Base-by-base conservation (phyloP, 2,113 vertebrate genomes). In the Amphiprion ocellaris region DNA sequence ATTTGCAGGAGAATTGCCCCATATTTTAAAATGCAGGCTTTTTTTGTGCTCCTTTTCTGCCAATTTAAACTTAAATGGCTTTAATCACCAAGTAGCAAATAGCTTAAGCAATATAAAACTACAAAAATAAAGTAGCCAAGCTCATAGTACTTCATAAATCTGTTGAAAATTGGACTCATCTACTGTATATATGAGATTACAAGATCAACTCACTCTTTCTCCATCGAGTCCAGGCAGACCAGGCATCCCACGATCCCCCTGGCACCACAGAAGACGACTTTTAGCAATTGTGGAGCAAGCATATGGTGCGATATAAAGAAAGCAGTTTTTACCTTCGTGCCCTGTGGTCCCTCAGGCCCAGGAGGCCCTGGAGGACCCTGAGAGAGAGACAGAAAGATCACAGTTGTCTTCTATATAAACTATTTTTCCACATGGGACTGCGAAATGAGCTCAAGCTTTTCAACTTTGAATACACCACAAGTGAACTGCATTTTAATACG, bases 171-270 rank as follows among this genome's bases (percentile, higher is more conserved):
- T 10, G 1, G 61, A 26, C 9, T 19, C 0, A 14, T 44, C 41
- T 15, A 37, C 8, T 54, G 9, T 15, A 24, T 14, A 56, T 9
- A 26, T 14, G 21, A 44, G 4, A 44, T 14, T 14, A 44, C 1
- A 28, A 4, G 4, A 30, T 72, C 23, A 72, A 79, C 92, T 90
- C 94, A 99, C 98, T 95, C 97, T 96, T 82, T 98, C 97, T 77
- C 98, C 98, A 87, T 99, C 97, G 55, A 49, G 93, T 88, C 98
- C 98, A 68, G 97, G 95, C 19, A 92, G 90, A 88, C 98, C 98
- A 79, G 96, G 95, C 79, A 95, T 90, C 59, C 98, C 98, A 65
- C 95, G 94, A 75, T 99, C 97, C 69, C 98, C 98, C 98, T 99
- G 91, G 2, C 10, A 68, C 8, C 10, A 69, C 41, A 92, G 7